Base-by-base conservation (phyloP, 1,140 invertebrate genomes). In the Brachionus sp. region DNA sequence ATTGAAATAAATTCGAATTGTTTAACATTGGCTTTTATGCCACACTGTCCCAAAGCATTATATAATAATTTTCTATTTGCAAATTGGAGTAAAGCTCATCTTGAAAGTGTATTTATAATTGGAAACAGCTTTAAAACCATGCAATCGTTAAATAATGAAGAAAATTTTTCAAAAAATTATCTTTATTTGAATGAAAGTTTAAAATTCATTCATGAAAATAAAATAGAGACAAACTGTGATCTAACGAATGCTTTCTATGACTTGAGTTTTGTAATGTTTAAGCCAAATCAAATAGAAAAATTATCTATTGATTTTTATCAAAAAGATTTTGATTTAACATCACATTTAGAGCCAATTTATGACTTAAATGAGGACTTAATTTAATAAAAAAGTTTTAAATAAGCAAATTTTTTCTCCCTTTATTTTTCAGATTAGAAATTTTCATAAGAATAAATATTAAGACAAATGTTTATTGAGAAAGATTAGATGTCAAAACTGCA, bases 231-330 rank as follows among this genome's bases (percentile, higher is more conserved):
- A 0, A 57, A 62, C 57, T 80, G 77, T 66, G 77, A 80, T 0
- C 23, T 62, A 10, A 80, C 77, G 13, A 80, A 80, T 25, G 77
- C 77, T 4, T 80, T 80, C 62, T 62, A 80, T 80, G 50, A 64
- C 37, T 62, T 80, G 10, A 80, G 50, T 23, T 62, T 80, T 80
- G 10, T 70, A 9, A 42, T 39, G 16, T 70, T 70, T 39, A 5
- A 39, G 5, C 66, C 66, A 33, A 37, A 23, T 9, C 10, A 66
- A 35, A 33, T 13, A 1, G 25, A 9, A 33, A 66, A 37, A 33
- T 37, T 37, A 13, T 13, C 12, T 4, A 13, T 33, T 12, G 13
- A 33, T n/a, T 66, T 66, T 66, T 66, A 33, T 33, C 4, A 66
- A n/a, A 7, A 66, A 33, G 23, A 66, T 37, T 66, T 37, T 66